phyloP scores from a whole-genome alignment of 2,113 vertebrate genomes.

The Barbus barbus region DNA sequence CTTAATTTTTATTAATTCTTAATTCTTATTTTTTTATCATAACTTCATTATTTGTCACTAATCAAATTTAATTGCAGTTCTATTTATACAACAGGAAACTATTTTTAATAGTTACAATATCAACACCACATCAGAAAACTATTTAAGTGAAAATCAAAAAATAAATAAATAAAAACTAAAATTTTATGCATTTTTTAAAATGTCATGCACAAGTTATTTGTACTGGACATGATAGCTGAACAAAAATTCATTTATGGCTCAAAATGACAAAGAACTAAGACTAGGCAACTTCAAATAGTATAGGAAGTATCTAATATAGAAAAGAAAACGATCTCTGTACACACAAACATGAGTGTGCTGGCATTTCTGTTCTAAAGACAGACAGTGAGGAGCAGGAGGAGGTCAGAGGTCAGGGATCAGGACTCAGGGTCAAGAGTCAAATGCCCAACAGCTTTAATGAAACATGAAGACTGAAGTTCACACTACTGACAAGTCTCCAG shows the following conservation, averaged over 20 bases:
- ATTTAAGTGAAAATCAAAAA: neutral
- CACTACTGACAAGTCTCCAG: neutral
- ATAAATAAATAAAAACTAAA: no score
- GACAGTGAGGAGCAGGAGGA: neutral
- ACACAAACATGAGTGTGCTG: neutral
- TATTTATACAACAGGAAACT: neutral
- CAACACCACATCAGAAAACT: neutral
- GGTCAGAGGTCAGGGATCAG: slow-evolving; percentile 12
- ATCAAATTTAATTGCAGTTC: no score
- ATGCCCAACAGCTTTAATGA: neutral
- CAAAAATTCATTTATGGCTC: no score
- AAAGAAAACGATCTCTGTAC: neutral
- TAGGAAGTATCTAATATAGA: neutral
- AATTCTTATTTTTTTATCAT: no score
- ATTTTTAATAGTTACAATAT: neutral
- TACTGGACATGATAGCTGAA: neutral
- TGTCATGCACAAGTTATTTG: neutral
- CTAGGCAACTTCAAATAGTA: no score
- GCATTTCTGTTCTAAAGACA: slow-evolving; percentile 27
- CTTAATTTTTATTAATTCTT: no score
- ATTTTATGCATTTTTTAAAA: no score
- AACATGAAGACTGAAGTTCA: slow-evolving; percentile 15
- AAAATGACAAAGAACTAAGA: neutral
- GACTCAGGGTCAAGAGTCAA: neutral
- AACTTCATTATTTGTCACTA: no score